Evolutionary conservation across 2,797 vertebrate species (phyloP).

Genomic region (Sebastiscus albofasciatus): DNA sequence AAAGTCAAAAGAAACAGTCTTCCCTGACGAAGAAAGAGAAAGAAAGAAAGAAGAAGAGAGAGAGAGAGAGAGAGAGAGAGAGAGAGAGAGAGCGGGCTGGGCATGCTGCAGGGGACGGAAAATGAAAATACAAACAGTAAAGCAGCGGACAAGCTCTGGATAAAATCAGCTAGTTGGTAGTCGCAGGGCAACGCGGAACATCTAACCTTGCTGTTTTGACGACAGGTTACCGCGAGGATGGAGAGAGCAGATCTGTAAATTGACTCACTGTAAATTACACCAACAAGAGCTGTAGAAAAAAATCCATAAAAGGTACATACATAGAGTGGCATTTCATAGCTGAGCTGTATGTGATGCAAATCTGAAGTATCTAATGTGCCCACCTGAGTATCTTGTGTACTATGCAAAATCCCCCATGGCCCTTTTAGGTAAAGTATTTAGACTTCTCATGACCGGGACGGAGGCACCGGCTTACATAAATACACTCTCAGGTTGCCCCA

Average conservation of each 20-base stretch:
- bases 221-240: conserved; percentile 28
- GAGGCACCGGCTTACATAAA: conserved; percentile 56
- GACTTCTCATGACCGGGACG: conserved; percentile 45
- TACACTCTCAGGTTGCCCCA: conserved; percentile 62
- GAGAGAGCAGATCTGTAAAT: conserved; percentile 27
- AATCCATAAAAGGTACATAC: conserved; percentile 16
- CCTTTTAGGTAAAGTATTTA: conserved; percentile 65
- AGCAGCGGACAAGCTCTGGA: conserved; percentile 6
- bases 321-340: background rate
- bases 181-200: background rate
- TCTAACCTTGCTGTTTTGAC: conserved; percentile 34
- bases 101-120: conserved; percentile 12
- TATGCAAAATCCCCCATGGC: conserved; percentile 33
- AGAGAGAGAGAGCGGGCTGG: background rate
- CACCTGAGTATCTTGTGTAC: conserved; percentile 13
- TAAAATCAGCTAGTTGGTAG: conserved; percentile 25
- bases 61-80: conserved; percentile 5
- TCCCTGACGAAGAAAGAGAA: background rate
- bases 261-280: conserved; percentile 39
- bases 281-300: conserved; percentile 22
- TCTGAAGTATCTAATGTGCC: conserved; percentile 40
- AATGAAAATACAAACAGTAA: conserved; percentile 37
- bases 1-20: conserved; percentile 55
- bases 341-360: conserved; percentile 20
- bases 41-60: conserved; percentile 4